Evolutionary conservation across 2,113 vertebrate genomes (phyloP).

Genomic region (Ailurus styani): DNA sequence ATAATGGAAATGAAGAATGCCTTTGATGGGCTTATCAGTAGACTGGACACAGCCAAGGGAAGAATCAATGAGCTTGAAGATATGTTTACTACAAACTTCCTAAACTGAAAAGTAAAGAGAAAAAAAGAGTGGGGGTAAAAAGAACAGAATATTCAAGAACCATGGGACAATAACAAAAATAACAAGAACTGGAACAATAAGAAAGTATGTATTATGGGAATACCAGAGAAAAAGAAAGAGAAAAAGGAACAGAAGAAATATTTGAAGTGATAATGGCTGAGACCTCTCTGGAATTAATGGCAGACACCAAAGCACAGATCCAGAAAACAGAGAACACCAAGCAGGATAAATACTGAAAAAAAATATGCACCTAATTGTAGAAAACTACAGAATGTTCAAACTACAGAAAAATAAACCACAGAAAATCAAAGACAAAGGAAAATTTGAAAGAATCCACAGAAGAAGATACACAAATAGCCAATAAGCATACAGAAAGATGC

Average conservation of each 20-base stretch:
- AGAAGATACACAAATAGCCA: not conserved
- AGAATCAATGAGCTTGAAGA: not conserved
- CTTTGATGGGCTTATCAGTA: not conserved
- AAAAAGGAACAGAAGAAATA: not conserved
- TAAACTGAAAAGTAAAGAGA: not conserved
- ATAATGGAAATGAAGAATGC: not conserved
- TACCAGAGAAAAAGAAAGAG: not conserved
- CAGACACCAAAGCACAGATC: not conserved
- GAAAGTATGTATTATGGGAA: not conserved
- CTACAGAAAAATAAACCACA: not conserved
- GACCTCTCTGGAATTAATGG: not conserved
- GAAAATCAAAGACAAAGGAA: not conserved
- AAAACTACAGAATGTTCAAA: not conserved
- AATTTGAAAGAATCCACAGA: not conserved
- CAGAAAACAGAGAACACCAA: not conserved
- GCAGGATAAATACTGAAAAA: not conserved
- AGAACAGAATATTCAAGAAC: not conserved
- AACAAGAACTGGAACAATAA: not conserved
- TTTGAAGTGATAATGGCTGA: not conserved
- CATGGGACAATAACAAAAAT: not conserved
- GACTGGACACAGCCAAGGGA: not conserved
- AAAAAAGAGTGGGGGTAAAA: not conserved
- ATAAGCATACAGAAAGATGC: not conserved
- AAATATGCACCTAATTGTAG: not conserved
- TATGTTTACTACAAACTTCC: not conserved